Percentiles rank a stretch among this genome's conserved stretches.
Evolutionary conservation across 2,888 invertebrate genomes (phyloP).

Genomic region (Steinernema carpocapsae): DNA sequence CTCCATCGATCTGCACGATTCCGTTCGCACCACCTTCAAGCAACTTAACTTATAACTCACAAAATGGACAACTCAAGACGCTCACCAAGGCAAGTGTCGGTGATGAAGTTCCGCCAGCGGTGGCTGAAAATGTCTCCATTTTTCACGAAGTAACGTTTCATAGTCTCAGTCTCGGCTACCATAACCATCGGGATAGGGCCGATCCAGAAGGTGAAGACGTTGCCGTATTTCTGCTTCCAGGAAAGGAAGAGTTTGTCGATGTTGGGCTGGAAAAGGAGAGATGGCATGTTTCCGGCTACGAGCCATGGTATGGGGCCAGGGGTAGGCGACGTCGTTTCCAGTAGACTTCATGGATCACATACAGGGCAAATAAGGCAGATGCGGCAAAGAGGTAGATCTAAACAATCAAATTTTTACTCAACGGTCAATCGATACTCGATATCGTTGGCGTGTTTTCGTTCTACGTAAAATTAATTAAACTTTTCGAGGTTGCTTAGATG

Average conservation of each 20-base stretch:
- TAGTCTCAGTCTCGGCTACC: constrained; percentile 54
- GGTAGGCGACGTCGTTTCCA: constrained; percentile 59
- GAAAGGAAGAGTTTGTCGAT: constrained; percentile 53
- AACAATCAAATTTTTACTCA: not conserved
- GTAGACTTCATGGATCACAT: constrained; percentile 56
- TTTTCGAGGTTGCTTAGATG: too few species aligned
- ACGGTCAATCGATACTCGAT: too few species aligned
- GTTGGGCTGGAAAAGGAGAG: constrained; percentile 39
- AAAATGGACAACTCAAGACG: constrained; percentile 12
- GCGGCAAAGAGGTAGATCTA: not conserved
- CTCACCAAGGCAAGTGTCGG: constrained; percentile 65
- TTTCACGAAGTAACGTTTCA: constrained; percentile 63
- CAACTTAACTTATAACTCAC: constrained; percentile 18
- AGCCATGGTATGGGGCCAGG: constrained; percentile 61
- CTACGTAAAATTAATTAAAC: too few species aligned
- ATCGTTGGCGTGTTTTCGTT: too few species aligned
- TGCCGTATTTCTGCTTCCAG: constrained; percentile 56
- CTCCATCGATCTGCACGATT: constrained; percentile 66
- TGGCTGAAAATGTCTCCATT: constrained; percentile 64
- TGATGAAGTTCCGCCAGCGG: constrained; percentile 66
- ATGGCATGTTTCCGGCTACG: constrained; percentile 58
- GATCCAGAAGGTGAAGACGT: constrained; percentile 68
- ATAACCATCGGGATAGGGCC: constrained; percentile 66
- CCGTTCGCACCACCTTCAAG: constrained; percentile 65
- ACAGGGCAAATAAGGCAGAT: constrained; percentile 40